Conservation (phyloP, 2,797 vertebrate genomes). For the Phataginus tricuspis region DNA sequence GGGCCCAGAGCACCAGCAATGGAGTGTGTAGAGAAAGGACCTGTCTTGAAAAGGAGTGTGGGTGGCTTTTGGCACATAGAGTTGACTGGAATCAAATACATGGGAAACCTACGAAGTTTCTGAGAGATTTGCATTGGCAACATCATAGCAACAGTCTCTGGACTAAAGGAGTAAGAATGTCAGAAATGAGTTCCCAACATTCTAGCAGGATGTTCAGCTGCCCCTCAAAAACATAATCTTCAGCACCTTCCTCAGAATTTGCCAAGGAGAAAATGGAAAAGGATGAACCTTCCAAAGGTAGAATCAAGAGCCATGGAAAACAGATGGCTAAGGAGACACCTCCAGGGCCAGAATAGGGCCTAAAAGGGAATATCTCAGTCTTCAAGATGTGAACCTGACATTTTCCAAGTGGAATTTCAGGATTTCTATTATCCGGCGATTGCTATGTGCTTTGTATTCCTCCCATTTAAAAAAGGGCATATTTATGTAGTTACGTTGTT, state of each 20-base stretch:
- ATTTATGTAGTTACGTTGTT: neutral
- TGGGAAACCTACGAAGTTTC: neutral
- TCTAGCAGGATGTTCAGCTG: neutral
- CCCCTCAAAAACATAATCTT: neutral
- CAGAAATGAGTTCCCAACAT: neutral
- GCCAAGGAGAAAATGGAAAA: neutral
- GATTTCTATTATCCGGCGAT: neutral
- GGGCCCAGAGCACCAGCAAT: neutral
- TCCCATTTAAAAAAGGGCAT: neutral
- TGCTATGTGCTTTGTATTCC: neutral
- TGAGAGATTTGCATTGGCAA: neutral
- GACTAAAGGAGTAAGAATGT: neutral
- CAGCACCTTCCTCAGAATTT: neutral
- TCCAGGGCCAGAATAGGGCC: neutral
- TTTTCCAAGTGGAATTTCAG: neutral
- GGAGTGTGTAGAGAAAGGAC: neutral
- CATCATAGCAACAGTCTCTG: neutral
- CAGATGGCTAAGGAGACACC: neutral
- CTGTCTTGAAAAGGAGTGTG: neutral
- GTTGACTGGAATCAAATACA: neutral
- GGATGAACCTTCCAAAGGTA: neutral
- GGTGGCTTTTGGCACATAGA: neutral
- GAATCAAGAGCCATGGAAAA: neutral
- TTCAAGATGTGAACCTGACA: neutral
- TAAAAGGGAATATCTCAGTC: neutral